Conservation (phyloP, 1,140 invertebrate genomes). For the Eupeodes corollae region DNA sequence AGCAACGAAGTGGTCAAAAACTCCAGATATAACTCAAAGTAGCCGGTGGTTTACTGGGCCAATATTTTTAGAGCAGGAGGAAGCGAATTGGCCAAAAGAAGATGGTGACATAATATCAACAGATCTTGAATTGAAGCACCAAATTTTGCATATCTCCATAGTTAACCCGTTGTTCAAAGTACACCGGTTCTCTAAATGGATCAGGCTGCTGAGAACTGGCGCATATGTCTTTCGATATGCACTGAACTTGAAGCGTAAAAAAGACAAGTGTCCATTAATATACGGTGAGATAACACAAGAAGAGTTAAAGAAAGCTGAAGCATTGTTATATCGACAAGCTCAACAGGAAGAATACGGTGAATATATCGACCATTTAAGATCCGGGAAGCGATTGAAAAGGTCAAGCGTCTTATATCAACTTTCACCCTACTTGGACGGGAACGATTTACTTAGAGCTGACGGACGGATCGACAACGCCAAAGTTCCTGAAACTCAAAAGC, state of each 20-base stretch:
- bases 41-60: slow-evolving; percentile 1
- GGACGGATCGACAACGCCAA: not conserved
- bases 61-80: not conserved
- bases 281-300: no score
- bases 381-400: not conserved
- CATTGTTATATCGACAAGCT: not conserved
- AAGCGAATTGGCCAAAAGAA: not conserved
- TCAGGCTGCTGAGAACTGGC: not conserved
- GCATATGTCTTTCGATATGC: not conserved
- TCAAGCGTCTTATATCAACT: not conserved
- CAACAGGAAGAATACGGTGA: not conserved
- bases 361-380: not conserved
- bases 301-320: not conserved
- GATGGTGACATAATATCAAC: not conserved
- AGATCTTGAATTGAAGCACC: not conserved
- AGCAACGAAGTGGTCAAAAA: slow-evolving; percentile 1
- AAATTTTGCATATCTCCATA: not conserved
- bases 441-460: not conserved
- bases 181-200: not conserved
- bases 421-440: not conserved
- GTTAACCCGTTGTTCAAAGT: not conserved
- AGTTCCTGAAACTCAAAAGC: not conserved
- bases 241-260: not conserved
- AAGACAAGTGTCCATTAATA: not conserved
- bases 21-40: not conserved